Evolutionary conservation across 2,797 vertebrate genomes (phyloP).

Genomic region (Geotrypetes seraphini): DNA sequence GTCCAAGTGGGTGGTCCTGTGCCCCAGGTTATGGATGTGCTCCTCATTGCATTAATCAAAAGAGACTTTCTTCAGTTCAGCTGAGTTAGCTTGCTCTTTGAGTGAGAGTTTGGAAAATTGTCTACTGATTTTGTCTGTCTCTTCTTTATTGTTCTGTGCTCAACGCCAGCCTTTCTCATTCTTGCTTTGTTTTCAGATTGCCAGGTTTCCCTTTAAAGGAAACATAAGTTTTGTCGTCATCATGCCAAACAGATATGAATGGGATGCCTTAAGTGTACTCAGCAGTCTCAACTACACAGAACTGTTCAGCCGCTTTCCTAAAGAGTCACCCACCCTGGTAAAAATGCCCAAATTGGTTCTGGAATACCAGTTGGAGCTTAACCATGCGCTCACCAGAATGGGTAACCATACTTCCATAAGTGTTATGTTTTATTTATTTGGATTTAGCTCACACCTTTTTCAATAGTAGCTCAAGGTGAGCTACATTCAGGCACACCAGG

Average conservation of each 20-base stretch:
- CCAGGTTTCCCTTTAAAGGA: slow-evolving; percentile 75
- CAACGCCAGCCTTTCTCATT: too few relatives aligned
- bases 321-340: slow-evolving; percentile 65
- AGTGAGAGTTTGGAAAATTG: too few relatives aligned
- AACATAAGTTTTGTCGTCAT: slow-evolving; percentile 79
- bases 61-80: too few relatives aligned
- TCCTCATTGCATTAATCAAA: too few relatives aligned
- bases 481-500: too few relatives aligned
- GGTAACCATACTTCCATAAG: too few relatives aligned
- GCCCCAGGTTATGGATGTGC: too few relatives aligned
- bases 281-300: slow-evolving; percentile 59
- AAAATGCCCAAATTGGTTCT: slow-evolving; percentile 84
- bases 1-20: too few relatives aligned
- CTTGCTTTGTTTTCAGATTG: slow-evolving; percentile 66
- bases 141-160: neutral
- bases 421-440: too few relatives aligned
- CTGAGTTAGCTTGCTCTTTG: neutral
- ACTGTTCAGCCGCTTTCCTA: slow-evolving; percentile 59
- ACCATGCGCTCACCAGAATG: slow-evolving; percentile 63
- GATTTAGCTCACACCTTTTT: too few relatives aligned
- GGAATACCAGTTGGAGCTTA: slow-evolving; percentile 70
- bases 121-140: too few relatives aligned
- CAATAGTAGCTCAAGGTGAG: too few relatives aligned
- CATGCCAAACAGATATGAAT: slow-evolving; percentile 55
- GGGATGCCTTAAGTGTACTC: slow-evolving; percentile 61